Evolutionary conservation across 2,888 invertebrate species (phyloP), one percentile per base, ranked within the genome.

Genomic region (Hylaea fasciaria): DNA sequence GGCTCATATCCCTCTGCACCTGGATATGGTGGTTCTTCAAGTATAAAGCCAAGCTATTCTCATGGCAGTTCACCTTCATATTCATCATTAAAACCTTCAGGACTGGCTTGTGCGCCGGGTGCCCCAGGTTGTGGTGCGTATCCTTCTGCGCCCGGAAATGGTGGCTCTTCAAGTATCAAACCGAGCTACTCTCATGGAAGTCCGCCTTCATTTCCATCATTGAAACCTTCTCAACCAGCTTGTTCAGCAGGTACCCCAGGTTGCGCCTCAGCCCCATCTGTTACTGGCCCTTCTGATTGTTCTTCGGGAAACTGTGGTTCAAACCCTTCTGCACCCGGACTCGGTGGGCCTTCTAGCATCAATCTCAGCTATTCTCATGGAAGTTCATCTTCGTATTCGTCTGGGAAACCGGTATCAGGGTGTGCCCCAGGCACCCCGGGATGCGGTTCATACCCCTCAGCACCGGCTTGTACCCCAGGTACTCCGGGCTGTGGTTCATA

Each of bases 31-130:
- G 44, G 17, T 11, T 13, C 28, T 43, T 48, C 41, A 4, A 46
- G 35, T 17, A 49, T 32, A 37, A 58, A 52, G 11, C 59, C 59
- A 7, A 35, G 39, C 14, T 32, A 49, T 54, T 43, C 52, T 58
- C 32, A 32, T 16, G 58, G 56, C 10, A 56, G 64, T 32, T 46
- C 32, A 9, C 32, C 32, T 32, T 32, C 14, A 0, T 39, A 53
- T 17, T 16, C 68, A 10, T 22, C 28, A 7, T 13, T 14, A 1
- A 50, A 40, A 0, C 40, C 32, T 40, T 43, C 17, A 32, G 50
- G 9, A 14, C 28, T n/a, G 14, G 13, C 29, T 14, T 51, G 54
- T n/a, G 11, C 53, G 0, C 57, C 62, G 9, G 44, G 43, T 44
- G 57, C 58, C 39, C 45, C 43, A 8, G 49, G 57, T 39, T 53